phyloP scores from a whole-genome alignment of 1,140 invertebrate genomes.

The Zaprionus africanus region DNA sequence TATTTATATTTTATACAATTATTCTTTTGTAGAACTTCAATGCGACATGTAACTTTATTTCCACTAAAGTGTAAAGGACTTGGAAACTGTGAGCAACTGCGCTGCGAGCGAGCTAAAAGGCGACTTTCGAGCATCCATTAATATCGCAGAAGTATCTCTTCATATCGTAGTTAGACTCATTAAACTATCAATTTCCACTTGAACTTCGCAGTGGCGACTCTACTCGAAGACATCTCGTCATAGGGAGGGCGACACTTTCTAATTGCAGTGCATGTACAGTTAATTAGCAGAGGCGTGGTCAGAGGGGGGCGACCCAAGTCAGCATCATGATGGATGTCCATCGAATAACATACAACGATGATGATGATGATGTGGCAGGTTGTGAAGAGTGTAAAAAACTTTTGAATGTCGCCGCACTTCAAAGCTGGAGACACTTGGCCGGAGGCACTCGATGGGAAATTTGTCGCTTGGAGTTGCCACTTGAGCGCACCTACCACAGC shows the following conservation, averaged over 20 bases:
- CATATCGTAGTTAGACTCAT: conserved; percentile 16
- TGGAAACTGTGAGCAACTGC: background rate
- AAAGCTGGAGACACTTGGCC: conserved; percentile 50
- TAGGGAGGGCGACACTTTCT: conserved; percentile 48
- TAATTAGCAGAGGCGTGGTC: conserved; percentile 53
- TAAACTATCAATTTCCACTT: conserved; percentile 41
- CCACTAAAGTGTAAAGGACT: background rate
- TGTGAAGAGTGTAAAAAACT: conserved; percentile 45
- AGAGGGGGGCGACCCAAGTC: background rate
- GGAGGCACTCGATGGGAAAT: conserved; percentile 59
- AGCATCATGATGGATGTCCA: background rate
- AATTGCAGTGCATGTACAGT: conserved; percentile 66
- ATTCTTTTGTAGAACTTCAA: background rate
- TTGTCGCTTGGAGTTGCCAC: conserved; percentile 64
- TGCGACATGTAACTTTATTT: background rate
- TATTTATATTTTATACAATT: too few species aligned
- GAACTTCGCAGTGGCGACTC: conserved; percentile 11
- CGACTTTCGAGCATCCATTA: background rate
- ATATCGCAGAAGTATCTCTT: background rate
- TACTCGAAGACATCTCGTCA: background rate
- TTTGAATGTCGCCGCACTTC: conserved; percentile 64
- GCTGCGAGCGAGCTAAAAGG: background rate
- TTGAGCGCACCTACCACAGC: conserved; percentile 78
- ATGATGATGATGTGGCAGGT: conserved; percentile 28
- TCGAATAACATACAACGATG: conserved; percentile 13